Evolutionary conservation across 2,888 invertebrate genomes (phyloP), one percentile per base, ranked within the genome.

Genomic region (Drosophila anomelani): DNA sequence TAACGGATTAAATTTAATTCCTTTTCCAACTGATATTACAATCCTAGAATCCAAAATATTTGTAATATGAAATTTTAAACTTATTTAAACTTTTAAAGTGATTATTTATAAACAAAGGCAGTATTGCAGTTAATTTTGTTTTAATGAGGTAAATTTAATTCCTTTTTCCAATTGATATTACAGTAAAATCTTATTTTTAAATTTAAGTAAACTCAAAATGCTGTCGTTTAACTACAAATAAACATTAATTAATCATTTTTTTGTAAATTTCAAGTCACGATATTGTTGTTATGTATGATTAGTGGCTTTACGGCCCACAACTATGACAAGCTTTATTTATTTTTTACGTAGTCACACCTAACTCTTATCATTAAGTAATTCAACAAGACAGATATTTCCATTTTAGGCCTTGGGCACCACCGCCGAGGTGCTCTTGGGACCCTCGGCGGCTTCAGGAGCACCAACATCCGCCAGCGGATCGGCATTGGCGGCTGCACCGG

Each of bases 391-490:
- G 15, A 15, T 5, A 23, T 20, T 38, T 5, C 29, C 47, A 69
- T 63, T 36, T 38, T 81, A 64, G 8, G 68, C 36, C 71, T 82
- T 81, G 1, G 85, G 61, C 46, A 81, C 57, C 44, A 51, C 63
- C 6, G 76, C 63, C 3, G 76, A 56, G 29, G n/a, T 60, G 47
- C 59, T 46, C 47, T 67, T 62, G 20, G 46, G 38, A 4, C 38
- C 34, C n/a, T 53, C 60, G 3, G 64, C 49, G 6, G 77, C 39
- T 7, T 46, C 51, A 8, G 73, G 55, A 12, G 62, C 77, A 1
- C 76, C 87, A 20, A 72, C 75, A 17, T 84, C 73, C 3, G 62
- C 58, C 12, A 80, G 56, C n/a, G 78, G 76, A 57, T 83, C 81
- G 4, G 77, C 72, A 20, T 80, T 74, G 5, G 59, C 72, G 29